Conservation (phyloP, 2,888 invertebrate species). For the Branchinecta sandiegonensis region DNA sequence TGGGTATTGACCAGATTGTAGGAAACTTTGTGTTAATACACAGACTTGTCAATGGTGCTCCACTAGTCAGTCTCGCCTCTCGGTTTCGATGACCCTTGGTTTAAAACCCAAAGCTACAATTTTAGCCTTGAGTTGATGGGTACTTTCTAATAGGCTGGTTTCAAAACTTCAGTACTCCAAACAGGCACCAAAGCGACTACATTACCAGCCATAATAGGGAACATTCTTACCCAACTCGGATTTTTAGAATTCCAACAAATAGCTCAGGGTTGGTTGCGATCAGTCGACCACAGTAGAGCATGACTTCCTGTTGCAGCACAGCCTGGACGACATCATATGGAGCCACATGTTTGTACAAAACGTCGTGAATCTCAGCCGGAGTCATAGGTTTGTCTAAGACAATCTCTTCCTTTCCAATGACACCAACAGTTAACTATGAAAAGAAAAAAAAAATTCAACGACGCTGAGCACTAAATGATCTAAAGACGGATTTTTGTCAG, state of each 20-base stretch:
- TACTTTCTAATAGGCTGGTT: no score
- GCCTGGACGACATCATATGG: constrained; percentile 81
- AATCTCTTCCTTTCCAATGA: constrained; percentile 83
- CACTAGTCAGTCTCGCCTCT: no score
- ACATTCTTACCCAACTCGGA: constrained; percentile 47
- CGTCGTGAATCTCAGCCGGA: constrained; percentile 81
- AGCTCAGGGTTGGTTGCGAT: constrained; percentile 84
- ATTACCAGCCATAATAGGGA: background rate
- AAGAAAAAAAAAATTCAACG: constrained; percentile 20
- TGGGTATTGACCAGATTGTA: no score
- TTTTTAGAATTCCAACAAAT: constrained; percentile 83
- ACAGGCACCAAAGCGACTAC: no score
- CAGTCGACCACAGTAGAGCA: constrained; percentile 81
- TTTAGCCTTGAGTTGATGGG: no score
- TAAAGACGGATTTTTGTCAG: no score
- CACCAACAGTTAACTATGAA: constrained; percentile 68
- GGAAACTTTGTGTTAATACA: no score
- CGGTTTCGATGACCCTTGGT: no score
- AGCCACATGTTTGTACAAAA: constrained; percentile 78
- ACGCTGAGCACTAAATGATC: no score
- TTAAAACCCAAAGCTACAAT: no score
- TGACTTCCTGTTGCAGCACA: constrained; percentile 81
- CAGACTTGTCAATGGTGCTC: no score
- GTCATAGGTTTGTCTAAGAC: constrained; percentile 97
- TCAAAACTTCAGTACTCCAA: no score